Evolutionary conservation across 2,113 vertebrate species (phyloP).

Genomic region (Scartelaos histophorus): DNA sequence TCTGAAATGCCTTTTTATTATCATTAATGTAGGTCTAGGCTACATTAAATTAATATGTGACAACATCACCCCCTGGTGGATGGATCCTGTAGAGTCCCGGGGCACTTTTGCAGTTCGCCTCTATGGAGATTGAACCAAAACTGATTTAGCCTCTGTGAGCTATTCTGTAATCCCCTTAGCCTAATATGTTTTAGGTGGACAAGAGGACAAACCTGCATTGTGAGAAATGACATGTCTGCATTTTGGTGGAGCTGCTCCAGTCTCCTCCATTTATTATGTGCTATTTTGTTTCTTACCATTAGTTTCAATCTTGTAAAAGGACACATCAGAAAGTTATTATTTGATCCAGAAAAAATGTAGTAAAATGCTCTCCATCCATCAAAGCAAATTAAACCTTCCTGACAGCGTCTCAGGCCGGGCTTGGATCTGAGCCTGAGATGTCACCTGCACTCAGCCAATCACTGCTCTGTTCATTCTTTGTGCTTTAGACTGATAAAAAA

Average conservation of each 20-base stretch:
- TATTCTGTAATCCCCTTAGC: constrained; percentile 17
- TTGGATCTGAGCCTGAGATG: constrained; percentile 48
- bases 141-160: constrained; percentile 12
- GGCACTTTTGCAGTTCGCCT: constrained; percentile 11
- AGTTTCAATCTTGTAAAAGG: constrained; percentile 46
- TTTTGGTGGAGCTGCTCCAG: constrained; percentile 25
- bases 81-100: constrained; percentile 7
- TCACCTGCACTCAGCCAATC: constrained; percentile 43
- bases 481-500: constrained; percentile 52
- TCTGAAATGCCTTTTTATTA: background rate
- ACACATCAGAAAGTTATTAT: constrained; percentile 60
- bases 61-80: constrained; percentile 69
- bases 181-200: constrained; percentile 1
- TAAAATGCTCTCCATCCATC: constrained; percentile 67
- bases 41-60: constrained; percentile 22
- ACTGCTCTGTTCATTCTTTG: constrained; percentile 63
- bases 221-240: constrained; percentile 27
- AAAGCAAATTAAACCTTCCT: constrained; percentile 62
- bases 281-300: constrained; percentile 62
- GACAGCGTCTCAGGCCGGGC: constrained; percentile 52
- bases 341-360: constrained; percentile 53
- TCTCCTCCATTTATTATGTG: constrained; percentile 56
- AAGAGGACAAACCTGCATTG: constrained; percentile 16
- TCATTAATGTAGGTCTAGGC: background rate
- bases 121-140: constrained; percentile 13